These are phyloP conservation scores for Drosophila ezoana DNA, from an alignment of 2,888 invertebrate species.

Conservation along the genomic window DNA sequence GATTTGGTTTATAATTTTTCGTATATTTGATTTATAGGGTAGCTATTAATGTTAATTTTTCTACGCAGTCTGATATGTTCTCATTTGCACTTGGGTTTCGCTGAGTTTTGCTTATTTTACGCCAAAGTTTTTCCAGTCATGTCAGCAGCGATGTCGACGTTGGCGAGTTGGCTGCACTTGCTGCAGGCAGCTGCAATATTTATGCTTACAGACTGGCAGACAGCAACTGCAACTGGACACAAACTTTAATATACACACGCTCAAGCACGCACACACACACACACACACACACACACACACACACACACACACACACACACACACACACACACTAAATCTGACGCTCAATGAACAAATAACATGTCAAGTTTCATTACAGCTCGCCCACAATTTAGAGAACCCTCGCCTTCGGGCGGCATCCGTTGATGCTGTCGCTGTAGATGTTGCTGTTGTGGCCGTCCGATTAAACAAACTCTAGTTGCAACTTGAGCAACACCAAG, in stretches of 20 bases:
- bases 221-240: conserved; percentile 24
- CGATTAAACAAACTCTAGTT: conserved; percentile 55
- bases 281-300: conserved; percentile 4
- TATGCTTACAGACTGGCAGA: conserved; percentile 36
- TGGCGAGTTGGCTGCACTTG: conserved; percentile 28
- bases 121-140: conserved; percentile 21
- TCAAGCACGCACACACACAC: conserved; percentile 2
- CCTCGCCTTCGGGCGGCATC: conserved; percentile 35
- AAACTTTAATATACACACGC: conserved; percentile 11
- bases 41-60: neutral
- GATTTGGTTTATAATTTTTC: too few species aligned
- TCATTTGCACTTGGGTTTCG: conserved; percentile 9
- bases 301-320: neutral
- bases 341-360: conserved; percentile 80
- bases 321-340: conserved; percentile 24
- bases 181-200: conserved; percentile 54
- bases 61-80: neutral
- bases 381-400: conserved; percentile 66
- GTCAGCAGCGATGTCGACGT: conserved; percentile 31
- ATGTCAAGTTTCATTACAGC: conserved; percentile 82
- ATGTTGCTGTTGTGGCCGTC: conserved; percentile 38
- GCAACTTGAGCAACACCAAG: conserved; percentile 29
- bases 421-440: conserved; percentile 19
- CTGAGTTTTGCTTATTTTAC: conserved; percentile 2
- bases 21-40: too few species aligned